Evolutionary conservation across 2,797 vertebrate genomes (phyloP), one percentile per base, ranked within the genome.

Genomic region (Hoplostethus atlanticus): DNA sequence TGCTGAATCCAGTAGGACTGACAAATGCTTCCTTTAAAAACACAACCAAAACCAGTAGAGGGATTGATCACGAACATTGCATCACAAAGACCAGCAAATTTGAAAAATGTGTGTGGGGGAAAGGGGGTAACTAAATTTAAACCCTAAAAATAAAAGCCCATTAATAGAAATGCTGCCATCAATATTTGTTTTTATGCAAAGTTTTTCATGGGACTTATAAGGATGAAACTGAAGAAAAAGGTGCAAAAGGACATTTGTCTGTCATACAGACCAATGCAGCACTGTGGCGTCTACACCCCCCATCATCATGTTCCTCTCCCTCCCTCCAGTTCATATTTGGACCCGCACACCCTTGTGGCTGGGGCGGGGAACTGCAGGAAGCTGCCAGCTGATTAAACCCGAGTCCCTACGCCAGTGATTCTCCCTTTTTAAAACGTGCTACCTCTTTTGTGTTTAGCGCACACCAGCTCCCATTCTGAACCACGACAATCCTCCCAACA

Each of bases 381-480:
- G 34, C 61, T 25, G 61, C 64, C 60, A 47, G 63, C 64, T 46
- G 52, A 53, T 54, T 21, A 30, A 38, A 38, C 36, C 9, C 4
- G 21, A 38, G 36, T 38, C 12, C 9, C 42, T 48, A 59, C 55
- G 28, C 59, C 62, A 21, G 16, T 40, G 38, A 56, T 52, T 51
- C 48, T 31, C n/a, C 58, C 30, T 53, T 31, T 30, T 25, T 25
- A 42, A 28, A 69, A 48, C 16, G 66, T 70, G 28, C 58, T 53
- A 6, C 68, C 52, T 64, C 53, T 55, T 55, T 42, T 68, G 38
- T 77, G 48, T 81, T 76, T 80, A 79, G 79, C 81, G 79, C 81
- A 71, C 48, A 50, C 66, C 62, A 78, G 56, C 53, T 47, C 58
- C 31, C 72, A 73, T 71, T 68, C 66, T 47, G 8, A 78, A 73